Evolutionary conservation across 2,888 invertebrate species (phyloP), one percentile per base, ranked within the genome.

Genomic region (Phanerotoma sp.): DNA sequence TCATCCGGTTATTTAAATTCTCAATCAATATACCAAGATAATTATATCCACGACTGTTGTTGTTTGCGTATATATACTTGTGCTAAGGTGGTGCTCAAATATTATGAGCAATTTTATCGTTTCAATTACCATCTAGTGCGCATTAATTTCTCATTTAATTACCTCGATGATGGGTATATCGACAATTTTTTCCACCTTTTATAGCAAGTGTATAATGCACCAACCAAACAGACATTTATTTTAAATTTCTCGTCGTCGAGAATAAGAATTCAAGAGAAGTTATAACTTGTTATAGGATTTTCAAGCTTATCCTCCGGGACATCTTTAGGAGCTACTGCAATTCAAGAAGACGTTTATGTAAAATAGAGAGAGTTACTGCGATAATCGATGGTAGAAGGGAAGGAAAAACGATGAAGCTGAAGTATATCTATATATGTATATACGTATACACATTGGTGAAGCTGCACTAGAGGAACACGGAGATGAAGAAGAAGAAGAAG

Each of bases 331-430:
- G 66, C 62, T 58, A 37, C 46, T 48, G 51, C 63, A 65, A 74
- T 72, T 63, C 64, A 57, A 55, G 56, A 63, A 57, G 74, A 73
- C 74, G 62, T 73, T 73, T 73, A 74, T 70, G 71, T 69, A 66
- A 71, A 69, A 63, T 63, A 61, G 59, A 60, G 57, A 41, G 62
- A 64, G 53, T 49, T 52, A 56, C 21, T 40, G 63, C 63, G 72
- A 71, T 69, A 68, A 72, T 72, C 68, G 66, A 25, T 25, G 20
- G 25, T 13, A n/a, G 46, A 45, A 32, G 33, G 33, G 28, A 40
- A 32, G 30, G 16, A 33, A 42, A 32, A 44, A n/a, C n/a, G 54
- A 37, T 40, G 45, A 35, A 38, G 22, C 40, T 51, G 42, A 45
- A 46, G 13, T 45, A 38, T 45, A n/a, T n/a, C n/a, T n/a, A n/a